Percentiles rank a stretch among this genome's conserved stretches.
Conservation (phyloP, 2,888 invertebrate species). For the Cerceris rybyensis region DNA sequence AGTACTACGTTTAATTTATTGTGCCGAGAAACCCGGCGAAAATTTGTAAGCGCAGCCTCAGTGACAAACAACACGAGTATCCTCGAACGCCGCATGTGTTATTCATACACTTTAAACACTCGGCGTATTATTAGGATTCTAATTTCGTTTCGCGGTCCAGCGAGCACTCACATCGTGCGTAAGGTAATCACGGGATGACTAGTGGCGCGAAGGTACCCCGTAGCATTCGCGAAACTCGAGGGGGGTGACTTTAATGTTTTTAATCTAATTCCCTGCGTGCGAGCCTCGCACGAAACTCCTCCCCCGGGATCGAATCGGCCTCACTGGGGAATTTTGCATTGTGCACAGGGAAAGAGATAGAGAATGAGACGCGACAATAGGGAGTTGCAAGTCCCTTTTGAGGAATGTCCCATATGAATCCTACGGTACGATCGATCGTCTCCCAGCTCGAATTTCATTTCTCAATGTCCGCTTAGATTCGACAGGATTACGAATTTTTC, state of each 20-base stretch:
- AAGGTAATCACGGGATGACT: slow-evolving; percentile 70
- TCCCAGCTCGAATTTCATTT: slow-evolving; percentile 48
- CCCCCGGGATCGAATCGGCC: slow-evolving; percentile 51
- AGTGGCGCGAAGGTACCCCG: slow-evolving; percentile 42
- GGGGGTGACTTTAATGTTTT: slow-evolving; percentile 72
- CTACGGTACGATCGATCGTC: slow-evolving; percentile 40
- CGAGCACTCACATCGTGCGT: slow-evolving; percentile 56
- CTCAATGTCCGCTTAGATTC: slow-evolving; percentile 21
- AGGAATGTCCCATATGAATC: slow-evolving; percentile 56
- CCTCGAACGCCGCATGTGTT: slow-evolving; percentile 57
- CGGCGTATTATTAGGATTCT: slow-evolving; percentile 69
- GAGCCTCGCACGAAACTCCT: slow-evolving; percentile 56
- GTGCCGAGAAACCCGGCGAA: no score
- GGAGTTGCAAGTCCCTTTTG: slow-evolving; percentile 49
- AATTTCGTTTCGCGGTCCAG: slow-evolving; percentile 71
- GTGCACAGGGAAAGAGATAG: slow-evolving; percentile 37
- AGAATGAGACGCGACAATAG: slow-evolving; percentile 48
- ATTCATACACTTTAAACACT: slow-evolving; percentile 67
- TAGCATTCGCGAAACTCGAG: neutral
- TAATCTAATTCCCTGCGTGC: slow-evolving; percentile 70
- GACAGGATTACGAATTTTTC: slow-evolving; percentile 14
- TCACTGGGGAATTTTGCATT: slow-evolving; percentile 65
- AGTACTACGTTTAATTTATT: no score
- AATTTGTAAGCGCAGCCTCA: no score
- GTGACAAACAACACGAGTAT: slow-evolving; percentile 10